Base-by-base conservation (phyloP, 92 coral and sea anemone genomes). In the Metridium senile region DNA sequence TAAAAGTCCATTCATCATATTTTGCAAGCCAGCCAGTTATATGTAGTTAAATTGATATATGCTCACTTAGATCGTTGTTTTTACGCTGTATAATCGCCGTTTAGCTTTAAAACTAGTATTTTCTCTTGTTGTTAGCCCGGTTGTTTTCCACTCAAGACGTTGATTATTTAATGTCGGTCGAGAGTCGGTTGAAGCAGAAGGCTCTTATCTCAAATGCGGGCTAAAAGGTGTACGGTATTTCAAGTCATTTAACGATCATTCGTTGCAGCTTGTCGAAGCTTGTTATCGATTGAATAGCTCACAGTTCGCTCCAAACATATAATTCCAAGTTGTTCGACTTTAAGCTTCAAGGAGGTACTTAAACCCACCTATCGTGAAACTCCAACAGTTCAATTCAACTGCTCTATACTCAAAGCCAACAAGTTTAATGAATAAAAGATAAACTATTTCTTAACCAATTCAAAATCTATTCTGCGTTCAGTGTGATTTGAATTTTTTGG, bases 171-270 rank as follows among this genome's bases (percentile, higher is more conserved):
- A 19, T 59, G 31, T 59, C 61, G 3, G 28, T 59, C 7, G 32
- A 59, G 65, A 19, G 65, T 59, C 65, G 49, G 49, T 39, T 59
- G 27, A 59, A 59, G 26, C 65, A 59, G 27, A 59, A 39, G 13
- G 49, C 65, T 59, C 26, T 22, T 21, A 22, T n/a, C 26, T 59
- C 28, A 28, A 59, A 19, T 11, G 29, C 31, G 65, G 31, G 27
- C 26, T 28, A 28, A 4, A 32, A 57, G 76, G 46, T 70, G 45
- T 25, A 59, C 47, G 25, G 25, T 33, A 57, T 33, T 61, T 73
- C 46, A 73, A 54, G 76, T 58, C 78, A 20, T 73, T 73, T 73
- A 57, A 20, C 57, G 67, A 73, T 31, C 64, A 17, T 34, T 33
- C 53, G 34, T 58, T 31, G 65, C 23, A 45, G 26, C 23, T 59